Percentiles rank a stretch among this genome's conserved stretches.
These are phyloP conservation scores for Octodon degus DNA, from an alignment of 2,113 vertebrate species.

Conservation along the genomic window DNA sequence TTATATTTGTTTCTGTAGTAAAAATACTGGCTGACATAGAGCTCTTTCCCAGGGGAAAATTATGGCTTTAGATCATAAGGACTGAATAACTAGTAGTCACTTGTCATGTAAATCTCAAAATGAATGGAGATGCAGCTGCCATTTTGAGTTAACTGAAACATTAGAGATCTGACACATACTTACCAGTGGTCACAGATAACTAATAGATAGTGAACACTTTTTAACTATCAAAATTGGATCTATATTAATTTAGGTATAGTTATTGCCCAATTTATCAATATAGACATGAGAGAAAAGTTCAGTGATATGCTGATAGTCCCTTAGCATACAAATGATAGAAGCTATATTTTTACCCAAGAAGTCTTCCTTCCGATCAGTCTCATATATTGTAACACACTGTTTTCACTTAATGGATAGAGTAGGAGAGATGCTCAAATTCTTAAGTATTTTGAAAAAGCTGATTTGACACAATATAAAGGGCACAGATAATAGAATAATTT, in stretches of 20 bases:
- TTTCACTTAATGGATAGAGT: background rate
- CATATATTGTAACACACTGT: background rate
- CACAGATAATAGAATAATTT: background rate
- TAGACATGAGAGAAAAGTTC: background rate
- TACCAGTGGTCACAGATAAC: background rate
- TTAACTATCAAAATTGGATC: background rate
- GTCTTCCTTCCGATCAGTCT: background rate
- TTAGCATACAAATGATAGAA: background rate
- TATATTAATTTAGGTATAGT: background rate
- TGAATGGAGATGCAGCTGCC: background rate
- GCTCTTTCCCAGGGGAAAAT: background rate
- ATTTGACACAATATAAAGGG: background rate
- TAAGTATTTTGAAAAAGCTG: background rate
- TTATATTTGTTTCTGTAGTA: no score
- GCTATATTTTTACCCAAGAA: background rate
- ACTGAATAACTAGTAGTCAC: background rate
- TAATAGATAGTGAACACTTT: background rate
- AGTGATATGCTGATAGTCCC: background rate
- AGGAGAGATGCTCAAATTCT: background rate
- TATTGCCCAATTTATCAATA: background rate
- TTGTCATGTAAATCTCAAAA: background rate
- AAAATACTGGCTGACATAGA: background rate
- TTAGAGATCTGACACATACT: slow-evolving; percentile 20
- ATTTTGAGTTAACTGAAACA: background rate
- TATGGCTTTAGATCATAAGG: background rate